These are phyloP conservation scores for Magallana angulata DNA, from an alignment of 1,140 invertebrate species.

Conservation along the genomic window DNA sequence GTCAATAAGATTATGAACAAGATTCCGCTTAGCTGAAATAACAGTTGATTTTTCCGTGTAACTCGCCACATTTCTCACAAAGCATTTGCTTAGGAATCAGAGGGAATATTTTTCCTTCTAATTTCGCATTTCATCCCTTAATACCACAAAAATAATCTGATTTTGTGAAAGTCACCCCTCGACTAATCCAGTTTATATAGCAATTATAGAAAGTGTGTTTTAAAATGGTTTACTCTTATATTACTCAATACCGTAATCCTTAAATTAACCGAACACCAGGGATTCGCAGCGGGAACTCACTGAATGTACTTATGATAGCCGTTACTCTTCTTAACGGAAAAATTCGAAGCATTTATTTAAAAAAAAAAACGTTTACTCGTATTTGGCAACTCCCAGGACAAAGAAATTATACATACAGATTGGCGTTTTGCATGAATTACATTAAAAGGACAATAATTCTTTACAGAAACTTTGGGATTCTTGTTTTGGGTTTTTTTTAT, in stretches of 20 bases:
- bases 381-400: too few species aligned
- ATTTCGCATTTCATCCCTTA: constrained; percentile 24
- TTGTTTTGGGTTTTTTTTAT: too few species aligned
- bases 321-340: too few species aligned
- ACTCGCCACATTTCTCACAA: not conserved
- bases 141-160: constrained; percentile 12
- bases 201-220: constrained; percentile 25
- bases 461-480: too few species aligned
- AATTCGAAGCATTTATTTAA: too few species aligned
- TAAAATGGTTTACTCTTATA: constrained; percentile 1
- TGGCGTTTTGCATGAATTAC: too few species aligned
- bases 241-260: constrained; percentile 27
- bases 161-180: constrained; percentile 22
- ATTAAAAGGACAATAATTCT: too few species aligned
- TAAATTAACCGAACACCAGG: constrained; percentile 12
- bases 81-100: constrained; percentile 4
- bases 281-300: not conserved
- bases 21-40: constrained; percentile 27
- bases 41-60: constrained; percentile 22
- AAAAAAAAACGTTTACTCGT: too few species aligned
- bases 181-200: constrained; percentile 25
- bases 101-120: constrained; percentile 19
- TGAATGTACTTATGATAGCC: too few species aligned
- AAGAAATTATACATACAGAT: too few species aligned
- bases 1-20: constrained; percentile 20